Conservation (phyloP, 2,797 vertebrate species). For the Pseudochromis fuscus region DNA sequence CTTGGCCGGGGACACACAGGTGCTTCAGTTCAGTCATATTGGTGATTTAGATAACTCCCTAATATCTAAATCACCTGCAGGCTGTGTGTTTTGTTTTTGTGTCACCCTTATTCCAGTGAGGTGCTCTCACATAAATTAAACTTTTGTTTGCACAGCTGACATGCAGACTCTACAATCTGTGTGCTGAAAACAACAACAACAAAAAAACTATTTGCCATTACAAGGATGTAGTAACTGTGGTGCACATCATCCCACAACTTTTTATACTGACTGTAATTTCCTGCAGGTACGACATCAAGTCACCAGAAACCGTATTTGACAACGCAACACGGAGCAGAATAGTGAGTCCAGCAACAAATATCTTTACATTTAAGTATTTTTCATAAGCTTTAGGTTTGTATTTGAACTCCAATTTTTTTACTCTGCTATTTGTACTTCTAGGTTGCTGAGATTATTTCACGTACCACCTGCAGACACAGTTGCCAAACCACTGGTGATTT, state of each 20-base stretch:
- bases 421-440: conserved; percentile 43
- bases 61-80: conserved; percentile 32
- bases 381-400: background rate
- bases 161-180: background rate
- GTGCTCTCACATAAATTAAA: background rate
- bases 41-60: conserved; percentile 19
- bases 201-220: too few relatives aligned
- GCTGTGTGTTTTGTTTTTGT: conserved; percentile 26
- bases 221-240: too few relatives aligned
- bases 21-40: conserved; percentile 15
- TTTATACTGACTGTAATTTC: background rate
- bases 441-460: conserved; percentile 83
- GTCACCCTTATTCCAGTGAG: background rate
- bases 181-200: too few relatives aligned
- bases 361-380: too few relatives aligned
- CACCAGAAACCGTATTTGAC: conserved; percentile 94
- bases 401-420: conserved; percentile 7
- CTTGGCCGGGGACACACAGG: conserved; percentile 3
- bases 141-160: conserved; percentile 12
- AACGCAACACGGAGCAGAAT: conserved; percentile 95
- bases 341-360: conserved; percentile 85
- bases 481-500: conserved; percentile 81
- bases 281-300: conserved; percentile 93
- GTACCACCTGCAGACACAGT: conserved; percentile 73
- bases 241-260: background rate